Evolutionary conservation across 1,140 invertebrate species (phyloP).

Genomic region (Gonioctena quinquepunctata): DNA sequence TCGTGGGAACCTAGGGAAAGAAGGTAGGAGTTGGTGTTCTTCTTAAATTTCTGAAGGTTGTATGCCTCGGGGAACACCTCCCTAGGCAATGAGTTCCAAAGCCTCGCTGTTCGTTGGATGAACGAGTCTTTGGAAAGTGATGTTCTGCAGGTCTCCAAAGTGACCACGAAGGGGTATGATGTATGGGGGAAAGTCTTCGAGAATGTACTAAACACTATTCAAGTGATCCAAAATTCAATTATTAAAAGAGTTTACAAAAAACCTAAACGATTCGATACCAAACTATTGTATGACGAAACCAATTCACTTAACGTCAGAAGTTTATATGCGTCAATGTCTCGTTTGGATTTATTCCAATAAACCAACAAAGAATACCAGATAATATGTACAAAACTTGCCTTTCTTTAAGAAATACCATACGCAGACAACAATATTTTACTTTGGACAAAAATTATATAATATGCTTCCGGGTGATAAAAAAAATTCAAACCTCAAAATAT

Average conservation of each 20-base stretch:
- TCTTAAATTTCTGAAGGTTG: too few species aligned
- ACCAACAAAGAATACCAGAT: neutral
- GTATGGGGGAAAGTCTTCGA: neutral
- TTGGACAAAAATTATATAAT: neutral
- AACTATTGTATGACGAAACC: neutral
- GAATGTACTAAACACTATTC: neutral
- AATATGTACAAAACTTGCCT: neutral
- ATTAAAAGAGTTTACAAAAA: neutral
- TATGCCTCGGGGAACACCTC: too few species aligned
- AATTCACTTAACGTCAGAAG: too few species aligned
- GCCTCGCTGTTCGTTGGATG: too few species aligned
- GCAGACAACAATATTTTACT: neutral
- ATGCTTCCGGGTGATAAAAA: neutral
- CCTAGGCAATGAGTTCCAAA: too few species aligned
- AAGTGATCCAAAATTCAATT: neutral
- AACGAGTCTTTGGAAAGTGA: too few species aligned
- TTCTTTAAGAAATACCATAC: neutral
- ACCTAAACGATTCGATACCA: neutral
- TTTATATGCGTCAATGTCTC: neutral
- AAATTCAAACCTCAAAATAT: neutral
- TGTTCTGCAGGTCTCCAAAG: too few species aligned
- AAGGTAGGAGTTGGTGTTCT: too few species aligned
- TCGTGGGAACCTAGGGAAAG: too few species aligned
- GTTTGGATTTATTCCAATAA: neutral
- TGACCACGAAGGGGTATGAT: too few species aligned